Conservation (phyloP, 2,797 vertebrate genomes). For the Coreius guichenoti region DNA sequence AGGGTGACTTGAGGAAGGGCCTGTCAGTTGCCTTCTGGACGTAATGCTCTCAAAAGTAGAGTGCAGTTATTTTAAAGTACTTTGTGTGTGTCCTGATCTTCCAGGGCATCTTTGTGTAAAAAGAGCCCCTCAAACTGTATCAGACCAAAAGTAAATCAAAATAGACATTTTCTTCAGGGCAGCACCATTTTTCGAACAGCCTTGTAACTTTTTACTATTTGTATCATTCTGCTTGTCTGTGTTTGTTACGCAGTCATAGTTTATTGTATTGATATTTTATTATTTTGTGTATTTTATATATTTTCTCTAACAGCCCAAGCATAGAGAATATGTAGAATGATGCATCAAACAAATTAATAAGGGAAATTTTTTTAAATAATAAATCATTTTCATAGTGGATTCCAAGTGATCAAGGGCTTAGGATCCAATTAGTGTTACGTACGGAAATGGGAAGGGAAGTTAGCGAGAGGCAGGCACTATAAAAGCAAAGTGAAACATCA, state of each 20-base stretch:
- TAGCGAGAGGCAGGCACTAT: neutral
- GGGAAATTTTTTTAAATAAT: neutral
- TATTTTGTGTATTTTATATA: too few species aligned
- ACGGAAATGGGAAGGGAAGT: neutral
- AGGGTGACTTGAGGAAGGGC: neutral
- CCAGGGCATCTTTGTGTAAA: slow-evolving; percentile 26
- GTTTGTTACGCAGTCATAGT: neutral
- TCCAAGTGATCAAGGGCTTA: neutral
- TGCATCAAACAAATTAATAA: neutral
- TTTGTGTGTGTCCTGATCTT: slow-evolving; percentile 1
- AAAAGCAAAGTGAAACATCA: neutral
- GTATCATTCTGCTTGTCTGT: neutral
- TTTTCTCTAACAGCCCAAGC: too few species aligned
- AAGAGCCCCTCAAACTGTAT: neutral
- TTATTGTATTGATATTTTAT: too few species aligned
- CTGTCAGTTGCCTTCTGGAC: slow-evolving; percentile 24
- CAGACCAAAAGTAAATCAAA: slow-evolving; percentile 21
- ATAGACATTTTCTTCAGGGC: neutral
- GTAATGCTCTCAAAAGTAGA: slow-evolving; percentile 7
- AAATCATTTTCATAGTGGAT: neutral
- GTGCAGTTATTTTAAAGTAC: slow-evolving; percentile 32
- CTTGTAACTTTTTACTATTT: neutral
- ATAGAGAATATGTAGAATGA: neutral
- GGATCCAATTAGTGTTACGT: neutral
- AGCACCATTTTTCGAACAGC: neutral